A percentile compares a stretch with the other conserved stretches of the same genome.
Evolutionary conservation across 2,888 invertebrate species (phyloP).

Genomic region (Galerucella calmariensis): DNA sequence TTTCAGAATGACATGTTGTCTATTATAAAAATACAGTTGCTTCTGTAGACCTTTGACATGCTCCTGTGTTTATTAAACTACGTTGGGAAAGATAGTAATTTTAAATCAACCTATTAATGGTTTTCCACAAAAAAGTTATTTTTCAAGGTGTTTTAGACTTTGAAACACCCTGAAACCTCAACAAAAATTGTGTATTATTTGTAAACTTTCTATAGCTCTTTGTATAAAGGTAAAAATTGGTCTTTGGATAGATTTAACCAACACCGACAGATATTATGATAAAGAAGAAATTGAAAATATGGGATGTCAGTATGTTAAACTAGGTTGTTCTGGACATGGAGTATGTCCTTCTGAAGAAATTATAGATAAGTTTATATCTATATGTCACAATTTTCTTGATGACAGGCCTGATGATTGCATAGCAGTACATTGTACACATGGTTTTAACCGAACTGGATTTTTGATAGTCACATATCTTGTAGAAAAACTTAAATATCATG

Average conservation of each 20-base stretch:
- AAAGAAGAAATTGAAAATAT: slow-evolving; percentile 78
- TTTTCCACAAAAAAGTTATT: no score
- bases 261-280: slow-evolving; percentile 92
- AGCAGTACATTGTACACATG: slow-evolving; percentile 96
- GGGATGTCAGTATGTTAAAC: slow-evolving; percentile 86
- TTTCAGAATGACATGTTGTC: no score
- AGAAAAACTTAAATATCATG: slow-evolving; percentile 82
- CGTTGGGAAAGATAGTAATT: no score
- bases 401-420: slow-evolving; percentile 83
- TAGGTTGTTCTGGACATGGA: slow-evolving; percentile 91
- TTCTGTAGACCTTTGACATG: no score
- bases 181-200: neutral
- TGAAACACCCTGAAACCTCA: no score
- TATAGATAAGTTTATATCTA: slow-evolving; percentile 81
- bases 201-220: neutral
- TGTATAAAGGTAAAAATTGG: slow-evolving; percentile 70
- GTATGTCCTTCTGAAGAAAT: slow-evolving; percentile 90
- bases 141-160: no score
- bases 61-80: no score
- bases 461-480: slow-evolving; percentile 92
- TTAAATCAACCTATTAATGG: no score
- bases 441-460: slow-evolving; percentile 98
- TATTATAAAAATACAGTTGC: no score
- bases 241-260: slow-evolving; percentile 96
- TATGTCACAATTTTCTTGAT: slow-evolving; percentile 81